A percentile compares a stretch with the other conserved stretches of the same genome.
Conservation (phyloP, 2,797 vertebrate species). For the Smutsia temminckii region DNA sequence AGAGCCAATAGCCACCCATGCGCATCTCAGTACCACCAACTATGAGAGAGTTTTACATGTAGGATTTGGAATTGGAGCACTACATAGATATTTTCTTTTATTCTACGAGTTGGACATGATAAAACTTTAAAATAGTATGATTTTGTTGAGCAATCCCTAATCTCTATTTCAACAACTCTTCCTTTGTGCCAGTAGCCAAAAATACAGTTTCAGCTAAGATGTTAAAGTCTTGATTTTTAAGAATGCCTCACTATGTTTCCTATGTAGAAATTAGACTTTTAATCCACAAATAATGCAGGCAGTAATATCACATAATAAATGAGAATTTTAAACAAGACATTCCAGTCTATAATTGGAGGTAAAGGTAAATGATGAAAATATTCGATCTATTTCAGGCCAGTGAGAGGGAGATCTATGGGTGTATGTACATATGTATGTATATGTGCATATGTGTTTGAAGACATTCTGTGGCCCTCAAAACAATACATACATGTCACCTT, state of each 20-base stretch:
- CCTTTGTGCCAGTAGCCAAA: background rate
- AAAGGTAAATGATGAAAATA: background rate
- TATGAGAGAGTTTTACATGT: background rate
- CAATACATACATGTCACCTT: background rate
- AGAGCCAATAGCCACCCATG: background rate
- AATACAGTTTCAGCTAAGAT: background rate
- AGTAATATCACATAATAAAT: background rate
- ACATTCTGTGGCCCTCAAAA: background rate
- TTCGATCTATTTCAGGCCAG: background rate
- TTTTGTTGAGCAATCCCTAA: background rate
- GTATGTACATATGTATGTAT: fast-evolving
- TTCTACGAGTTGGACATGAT: background rate
- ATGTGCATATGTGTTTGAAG: background rate
- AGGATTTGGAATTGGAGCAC: background rate
- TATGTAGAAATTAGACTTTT: background rate
- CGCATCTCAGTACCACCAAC: background rate
- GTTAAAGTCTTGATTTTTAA: background rate
- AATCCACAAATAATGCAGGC: background rate
- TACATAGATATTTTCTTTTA: background rate
- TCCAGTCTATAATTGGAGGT: background rate
- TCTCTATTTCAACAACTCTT: background rate
- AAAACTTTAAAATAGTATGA: background rate
- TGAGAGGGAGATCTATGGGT: background rate
- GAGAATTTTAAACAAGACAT: background rate
- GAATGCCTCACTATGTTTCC: background rate